phyloP scores from a whole-genome alignment of 2,888 invertebrate species.

The Eudemis profundana region DNA sequence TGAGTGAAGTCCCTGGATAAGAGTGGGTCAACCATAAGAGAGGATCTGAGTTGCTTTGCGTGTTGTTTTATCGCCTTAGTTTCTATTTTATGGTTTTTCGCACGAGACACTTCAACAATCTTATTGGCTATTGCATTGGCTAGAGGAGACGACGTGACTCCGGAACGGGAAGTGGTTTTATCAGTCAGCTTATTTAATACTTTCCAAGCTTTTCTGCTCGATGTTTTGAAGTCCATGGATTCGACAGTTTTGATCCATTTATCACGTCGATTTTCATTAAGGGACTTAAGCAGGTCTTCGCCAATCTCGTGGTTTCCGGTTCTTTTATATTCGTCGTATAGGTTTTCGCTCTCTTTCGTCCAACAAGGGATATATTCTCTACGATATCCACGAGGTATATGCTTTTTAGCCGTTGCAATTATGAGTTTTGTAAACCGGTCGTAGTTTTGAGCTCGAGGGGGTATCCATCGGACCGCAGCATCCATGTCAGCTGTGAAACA shows the following conservation, averaged over 20 bases:
- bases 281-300: not conserved
- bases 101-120: no score
- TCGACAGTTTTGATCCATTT: conserved; percentile 7
- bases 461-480: conserved; percentile 17
- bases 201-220: conserved; percentile 8
- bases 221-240: conserved; percentile 7
- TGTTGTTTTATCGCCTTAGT: no score
- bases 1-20: no score
- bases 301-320: not conserved
- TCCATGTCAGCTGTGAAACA: not conserved
- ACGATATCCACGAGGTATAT: not conserved
- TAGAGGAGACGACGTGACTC: no score
- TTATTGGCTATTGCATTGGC: no score
- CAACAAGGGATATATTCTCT: conserved; percentile 4
- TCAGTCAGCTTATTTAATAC: conserved; percentile 5
- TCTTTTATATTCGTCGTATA: not conserved
- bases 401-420: conserved; percentile 1
- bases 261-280: not conserved
- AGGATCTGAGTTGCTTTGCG: no score
- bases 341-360: not conserved
- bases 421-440: conserved; percentile 2
- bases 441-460: not conserved
- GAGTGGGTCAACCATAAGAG: no score
- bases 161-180: no score
- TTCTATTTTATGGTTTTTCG: no score